A percentile compares a stretch with the other conserved stretches of the same genome.
Conservation (phyloP, 2,888 invertebrate species). For the Drymonia ruficornis region DNA sequence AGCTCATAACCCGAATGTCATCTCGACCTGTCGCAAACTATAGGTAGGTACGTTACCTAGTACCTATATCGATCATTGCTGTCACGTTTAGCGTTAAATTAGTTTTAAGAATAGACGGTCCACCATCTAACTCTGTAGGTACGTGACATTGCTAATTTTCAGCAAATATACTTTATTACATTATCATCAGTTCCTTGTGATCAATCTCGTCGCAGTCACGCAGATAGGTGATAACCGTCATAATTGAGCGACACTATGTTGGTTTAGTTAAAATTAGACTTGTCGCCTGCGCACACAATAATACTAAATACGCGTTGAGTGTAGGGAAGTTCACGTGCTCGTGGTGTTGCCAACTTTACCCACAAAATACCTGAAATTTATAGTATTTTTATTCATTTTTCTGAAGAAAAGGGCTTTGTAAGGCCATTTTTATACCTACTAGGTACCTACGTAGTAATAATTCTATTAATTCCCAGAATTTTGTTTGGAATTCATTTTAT, state of each 20-base stretch:
- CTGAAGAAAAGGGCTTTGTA: no score
- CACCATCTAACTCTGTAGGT: neutral
- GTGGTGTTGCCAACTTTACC: neutral
- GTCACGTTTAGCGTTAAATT: neutral
- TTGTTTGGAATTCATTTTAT: no score
- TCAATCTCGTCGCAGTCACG: conserved; percentile 5
- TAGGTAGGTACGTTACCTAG: no score
- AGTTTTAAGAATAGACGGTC: neutral
- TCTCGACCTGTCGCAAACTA: no score
- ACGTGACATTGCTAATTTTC: conserved; percentile 1
- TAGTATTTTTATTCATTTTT: no score
- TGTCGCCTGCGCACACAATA: conserved; percentile 21
- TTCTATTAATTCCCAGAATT: no score
- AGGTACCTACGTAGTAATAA: no score
- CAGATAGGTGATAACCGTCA: conserved; percentile 10
- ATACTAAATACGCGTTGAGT: conserved; percentile 2
- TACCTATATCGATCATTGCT: no score
- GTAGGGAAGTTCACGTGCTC: neutral
- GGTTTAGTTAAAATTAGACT: conserved; percentile 33
- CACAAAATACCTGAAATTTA: no score
- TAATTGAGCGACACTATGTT: conserved; percentile 28
- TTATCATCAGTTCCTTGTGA: conserved; percentile 8
- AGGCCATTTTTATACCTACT: no score
- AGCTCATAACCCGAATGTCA: no score
- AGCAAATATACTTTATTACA: conserved; percentile 3